A percentile compares a stretch with the other conserved stretches of the same genome.
These are phyloP conservation scores for Scolopax rusticola DNA, from an alignment of 2,797 vertebrate genomes.

Conservation along the genomic window DNA sequence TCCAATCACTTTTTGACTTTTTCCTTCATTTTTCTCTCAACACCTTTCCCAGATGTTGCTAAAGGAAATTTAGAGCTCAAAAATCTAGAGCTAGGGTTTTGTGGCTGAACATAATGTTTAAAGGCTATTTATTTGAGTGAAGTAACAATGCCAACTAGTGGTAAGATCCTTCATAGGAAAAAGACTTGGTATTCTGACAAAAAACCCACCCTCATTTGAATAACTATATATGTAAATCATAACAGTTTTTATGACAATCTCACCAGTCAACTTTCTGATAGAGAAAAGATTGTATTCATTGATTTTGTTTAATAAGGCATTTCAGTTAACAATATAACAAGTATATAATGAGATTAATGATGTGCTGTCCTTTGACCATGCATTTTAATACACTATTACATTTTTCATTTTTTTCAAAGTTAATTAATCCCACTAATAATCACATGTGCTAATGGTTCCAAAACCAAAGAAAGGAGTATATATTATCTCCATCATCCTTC, in stretches of 20 bases:
- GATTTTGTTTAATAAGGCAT: neutral
- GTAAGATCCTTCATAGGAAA: neutral
- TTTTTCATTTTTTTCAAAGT: neutral
- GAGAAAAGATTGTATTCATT: neutral
- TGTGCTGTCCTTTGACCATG: neutral
- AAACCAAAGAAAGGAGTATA: neutral
- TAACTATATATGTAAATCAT: neutral
- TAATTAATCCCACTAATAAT: neutral
- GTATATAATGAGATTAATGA: neutral
- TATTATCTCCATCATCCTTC: neutral
- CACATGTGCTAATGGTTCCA: neutral
- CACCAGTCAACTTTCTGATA: neutral
- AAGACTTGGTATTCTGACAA: neutral
- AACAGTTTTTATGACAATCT: neutral
- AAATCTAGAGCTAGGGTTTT: neutral
- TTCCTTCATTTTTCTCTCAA: neutral
- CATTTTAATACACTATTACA: neutral
- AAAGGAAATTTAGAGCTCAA: neutral
- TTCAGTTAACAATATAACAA: neutral
- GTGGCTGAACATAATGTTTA: neutral
- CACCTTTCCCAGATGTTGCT: neutral
- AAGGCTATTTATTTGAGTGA: neutral
- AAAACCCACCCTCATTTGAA: neutral
- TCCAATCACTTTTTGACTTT: neutral
- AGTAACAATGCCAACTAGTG: slow-evolving; percentile 63